Base-by-base conservation (phyloP, 2,797 vertebrate genomes). In the Echiichthys vipera region DNA sequence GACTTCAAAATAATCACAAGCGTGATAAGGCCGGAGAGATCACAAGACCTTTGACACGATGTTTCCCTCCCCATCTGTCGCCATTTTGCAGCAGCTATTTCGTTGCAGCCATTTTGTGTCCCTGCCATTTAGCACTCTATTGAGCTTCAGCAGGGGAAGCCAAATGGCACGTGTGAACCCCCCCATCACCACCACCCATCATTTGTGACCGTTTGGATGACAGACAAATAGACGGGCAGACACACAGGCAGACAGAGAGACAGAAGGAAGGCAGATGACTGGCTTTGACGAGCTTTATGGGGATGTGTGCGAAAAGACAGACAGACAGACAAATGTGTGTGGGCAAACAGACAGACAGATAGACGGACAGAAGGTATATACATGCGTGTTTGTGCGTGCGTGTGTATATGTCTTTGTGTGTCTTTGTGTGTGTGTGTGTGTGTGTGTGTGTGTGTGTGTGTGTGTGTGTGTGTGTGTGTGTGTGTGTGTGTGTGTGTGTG, bases 221-320 rank as follows among this genome's bases (percentile, higher is more conserved):
- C 74, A 78, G 86, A 91, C 88, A 91, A 89, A 90, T 89, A 87
- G 87, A 92, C 77, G 81, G 82, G 85, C 91, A 92, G 88, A 90
- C 86, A 86, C 36, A 57, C 77, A 80, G 85, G 84, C 89, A 90
- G 91, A 92, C 86, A 90, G 89, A 80, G 88, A 90, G 91, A 91
- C 91, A 92, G 91, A 92, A 90, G 91, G 91, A 92, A 92, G 90
- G 89, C 91, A 92, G 88, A 92, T 90, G 91, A 92, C 88, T 73
- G 84, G 90, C 88, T 91, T 91, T 91, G 88, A 88, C 88, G 89
- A 83, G 91, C 89, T 91, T 92, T 91, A 87, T 87, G 78, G 81
- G 84, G 85, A 91, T 90, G 88, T 88, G 88, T 83, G 84, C 29
- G 27, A 86, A 91, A 79, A 84, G 89, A 90, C 82, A 79, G 86